Conservation (phyloP, 2,797 vertebrate genomes). For the Hydrolagus colliei region DNA sequence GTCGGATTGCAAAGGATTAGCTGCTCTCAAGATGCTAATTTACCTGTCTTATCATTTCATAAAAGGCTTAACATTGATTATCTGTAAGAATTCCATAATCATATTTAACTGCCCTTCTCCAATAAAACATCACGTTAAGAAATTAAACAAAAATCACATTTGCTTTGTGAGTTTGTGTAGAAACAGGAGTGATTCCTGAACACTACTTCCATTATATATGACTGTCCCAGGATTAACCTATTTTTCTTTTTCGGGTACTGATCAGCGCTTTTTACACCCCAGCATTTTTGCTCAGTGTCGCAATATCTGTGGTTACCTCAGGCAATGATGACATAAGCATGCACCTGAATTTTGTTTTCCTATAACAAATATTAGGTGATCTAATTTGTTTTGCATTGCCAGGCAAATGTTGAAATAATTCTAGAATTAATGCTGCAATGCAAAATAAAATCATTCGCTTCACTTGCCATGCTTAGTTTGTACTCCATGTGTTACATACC, state of each 20-base stretch:
- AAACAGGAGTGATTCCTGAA: not conserved
- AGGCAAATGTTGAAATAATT: not conserved
- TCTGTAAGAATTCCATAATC: not conserved
- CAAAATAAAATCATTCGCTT: not conserved
- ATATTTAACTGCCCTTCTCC: not conserved
- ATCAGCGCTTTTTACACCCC: too few species aligned
- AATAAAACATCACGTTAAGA: not conserved
- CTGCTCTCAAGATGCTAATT: too few species aligned
- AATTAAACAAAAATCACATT: not conserved
- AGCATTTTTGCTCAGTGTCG: not conserved
- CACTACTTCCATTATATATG: too few species aligned
- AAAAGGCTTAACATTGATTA: not conserved
- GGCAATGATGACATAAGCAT: not conserved
- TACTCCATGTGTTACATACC: too few species aligned
- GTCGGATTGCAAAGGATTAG: too few species aligned
- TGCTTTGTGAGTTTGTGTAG: not conserved
- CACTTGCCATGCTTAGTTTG: too few species aligned
- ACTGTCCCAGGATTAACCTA: too few species aligned
- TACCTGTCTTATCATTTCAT: not conserved
- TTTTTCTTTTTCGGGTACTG: too few species aligned
- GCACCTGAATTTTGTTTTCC: not conserved
- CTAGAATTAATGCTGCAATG: not conserved
- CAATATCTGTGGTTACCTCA: not conserved
- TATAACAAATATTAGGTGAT: not conserved
- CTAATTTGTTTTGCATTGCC: not conserved